Evolutionary conservation across 1,140 invertebrate species (phyloP), one percentile per base, ranked within the genome.

Genomic region (Drosophila mayri): DNA sequence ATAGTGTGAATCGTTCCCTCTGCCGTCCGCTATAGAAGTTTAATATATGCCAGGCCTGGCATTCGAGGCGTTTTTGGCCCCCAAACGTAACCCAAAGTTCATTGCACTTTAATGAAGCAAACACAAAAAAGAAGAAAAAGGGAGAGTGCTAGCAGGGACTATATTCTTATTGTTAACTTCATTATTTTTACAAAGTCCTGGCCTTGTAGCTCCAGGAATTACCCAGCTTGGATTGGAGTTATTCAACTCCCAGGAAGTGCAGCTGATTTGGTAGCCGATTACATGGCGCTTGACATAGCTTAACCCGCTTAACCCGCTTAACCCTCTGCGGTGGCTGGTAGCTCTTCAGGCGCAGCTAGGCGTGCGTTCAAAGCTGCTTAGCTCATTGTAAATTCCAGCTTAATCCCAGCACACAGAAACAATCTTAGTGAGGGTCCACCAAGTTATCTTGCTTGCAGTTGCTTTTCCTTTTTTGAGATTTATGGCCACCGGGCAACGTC

Each of bases 51-150:
- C 52, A 25, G 0, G 52, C 40, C 60, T 41, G 72, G 50, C 43
- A 73, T 78, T 78, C 67, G 64, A 74, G 84, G 85, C 84, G 78
- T 75, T 88, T 88, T 90, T 40, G 41, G 65, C 68, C 63, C 67
- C 67, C 37, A 30, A 38, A 25, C 35, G 44, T 16, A n/a, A 22
- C 16, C 66, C 63, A 49, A 55, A 76, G 88, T 91, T 91, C 88
- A 91, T 84, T 91, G 88, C 78, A 79, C 88, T 91, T 85, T 76
- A 81, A 79, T 82, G 78, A 88, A 60, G 35, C 14, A 32, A 22
- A 35, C 2, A 22, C 9, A 44, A 20, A 1, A 20, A 4, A 20
- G 22, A 32, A 49, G 22, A 32, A 58, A 41, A 60, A 59, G 57
- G 62, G 37, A 40, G 62, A 37, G 44, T 40, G 20, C 14, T 0